Base-by-base conservation (phyloP, 2,888 invertebrate species). In the Strigamia maritima region DNA sequence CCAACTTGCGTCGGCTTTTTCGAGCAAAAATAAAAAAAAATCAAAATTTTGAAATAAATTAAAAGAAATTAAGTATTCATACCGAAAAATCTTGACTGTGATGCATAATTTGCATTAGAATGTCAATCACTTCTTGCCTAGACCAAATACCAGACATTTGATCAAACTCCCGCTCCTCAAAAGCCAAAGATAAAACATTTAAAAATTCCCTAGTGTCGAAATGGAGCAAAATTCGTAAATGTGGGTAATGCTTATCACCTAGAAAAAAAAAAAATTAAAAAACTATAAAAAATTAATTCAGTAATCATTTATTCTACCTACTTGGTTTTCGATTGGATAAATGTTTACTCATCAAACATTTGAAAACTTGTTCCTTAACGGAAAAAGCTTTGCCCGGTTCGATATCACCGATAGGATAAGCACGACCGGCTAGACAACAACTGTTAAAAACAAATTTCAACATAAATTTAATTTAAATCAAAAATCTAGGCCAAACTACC, bases 201-300 rank as follows among this genome's bases (percentile, higher is more conserved):
- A 95, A 88, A 82, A 94, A 94, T 84, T 94, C 95, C 78, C 93
- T 89, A 0, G 93, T 92, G 85, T 95, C 94, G 84, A 94, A 95
- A 82, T 90, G 90, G 10, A 95, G 87, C 75, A 95, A 87, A 0
- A 92, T 90, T 81, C 93, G 89, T 83, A 81, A 83, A 81, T 81
- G 81, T 6, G 81, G 81, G 81, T 82, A 83, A 19, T 81, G 79
- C 76, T 80, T 80, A 35, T 81, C 74, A 84, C 84, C 84, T 85
- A n/a, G 81, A 2, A 82, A 82, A 38, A 35, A 40, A 19, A 81
- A 78, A 77, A 80, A 78, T 12, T 79, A 19, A 26, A 19, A 75
- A 75, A 24, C 4, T 3, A 74, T 26, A 0, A n/a, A 75, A 8
- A n/a, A 75, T 26, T 26, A 12, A 6, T 60, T 2, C 16, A 49